These are phyloP conservation scores for Acheta domesticus DNA, from an alignment of 2,888 invertebrate species.

Conservation along the genomic window DNA sequence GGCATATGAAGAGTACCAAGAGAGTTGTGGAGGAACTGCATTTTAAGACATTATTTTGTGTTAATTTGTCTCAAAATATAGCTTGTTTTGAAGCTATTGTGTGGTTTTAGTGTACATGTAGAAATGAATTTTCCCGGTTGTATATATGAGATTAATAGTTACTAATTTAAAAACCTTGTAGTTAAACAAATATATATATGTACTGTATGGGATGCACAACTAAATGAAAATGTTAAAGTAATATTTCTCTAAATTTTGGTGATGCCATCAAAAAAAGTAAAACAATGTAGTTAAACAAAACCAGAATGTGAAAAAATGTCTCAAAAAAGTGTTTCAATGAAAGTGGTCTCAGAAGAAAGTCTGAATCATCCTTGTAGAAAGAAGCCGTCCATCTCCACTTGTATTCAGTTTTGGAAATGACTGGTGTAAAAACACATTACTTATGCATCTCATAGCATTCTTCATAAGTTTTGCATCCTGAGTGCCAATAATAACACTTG, in stretches of 20 bases:
- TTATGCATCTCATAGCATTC: background rate
- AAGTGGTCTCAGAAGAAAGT: too few relatives aligned
- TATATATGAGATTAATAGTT: constrained; percentile 26
- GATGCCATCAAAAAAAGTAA: too few relatives aligned
- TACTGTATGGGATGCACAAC: constrained; percentile 28
- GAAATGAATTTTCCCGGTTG: constrained; percentile 23
- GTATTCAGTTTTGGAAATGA: background rate
- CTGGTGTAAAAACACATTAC: background rate
- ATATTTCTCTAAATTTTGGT: background rate
- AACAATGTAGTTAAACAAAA: too few relatives aligned
- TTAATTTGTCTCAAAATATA: constrained; percentile 21
- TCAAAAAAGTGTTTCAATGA: too few relatives aligned
- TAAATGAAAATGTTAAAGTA: constrained; percentile 20
- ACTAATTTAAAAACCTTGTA: constrained; percentile 30
- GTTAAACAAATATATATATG: constrained; percentile 27
- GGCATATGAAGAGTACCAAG: too few relatives aligned
- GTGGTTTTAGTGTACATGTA: constrained; percentile 28
- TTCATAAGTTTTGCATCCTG: constrained; percentile 8
- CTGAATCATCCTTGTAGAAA: too few relatives aligned
- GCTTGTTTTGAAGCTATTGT: constrained; percentile 29
- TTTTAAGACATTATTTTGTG: constrained; percentile 25
- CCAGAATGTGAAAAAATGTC: too few relatives aligned
- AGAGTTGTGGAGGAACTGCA: background rate
- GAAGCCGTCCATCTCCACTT: constrained; percentile 18
- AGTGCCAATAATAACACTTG: background rate